Percentiles rank a stretch among this genome's conserved stretches.
Evolutionary conservation across 2,797 vertebrate species (phyloP).

Genomic region (Muscicapa comitata): DNA sequence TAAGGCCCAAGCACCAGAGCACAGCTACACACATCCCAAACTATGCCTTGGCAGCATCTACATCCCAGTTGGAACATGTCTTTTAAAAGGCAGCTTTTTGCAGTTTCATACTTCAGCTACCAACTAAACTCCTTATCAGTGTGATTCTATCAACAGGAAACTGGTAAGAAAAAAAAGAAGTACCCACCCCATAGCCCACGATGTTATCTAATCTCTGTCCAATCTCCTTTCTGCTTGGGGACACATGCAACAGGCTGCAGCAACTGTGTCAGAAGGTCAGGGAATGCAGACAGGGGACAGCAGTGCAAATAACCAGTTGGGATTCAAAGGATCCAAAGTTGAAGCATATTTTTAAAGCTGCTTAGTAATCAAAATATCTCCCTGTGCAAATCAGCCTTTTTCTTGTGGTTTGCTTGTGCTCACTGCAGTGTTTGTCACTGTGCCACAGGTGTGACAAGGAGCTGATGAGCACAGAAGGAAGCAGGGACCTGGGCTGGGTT

Average conservation of each 20-base stretch:
- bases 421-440: background rate
- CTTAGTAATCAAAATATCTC: slow-evolving; percentile 33
- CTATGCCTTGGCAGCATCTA: background rate
- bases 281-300: slow-evolving; percentile 24
- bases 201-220: slow-evolving; percentile 62
- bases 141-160: slow-evolving; percentile 66
- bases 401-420: background rate
- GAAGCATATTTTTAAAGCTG: slow-evolving; percentile 31
- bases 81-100: slow-evolving; percentile 27
- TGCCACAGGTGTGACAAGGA: background rate
- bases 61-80: slow-evolving; percentile 1
- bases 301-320: background rate
- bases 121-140: slow-evolving; percentile 54
- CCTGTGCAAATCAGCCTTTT: background rate
- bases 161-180: slow-evolving; percentile 58
- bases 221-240: slow-evolving; percentile 56
- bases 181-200: slow-evolving; percentile 29
- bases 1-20: background rate
- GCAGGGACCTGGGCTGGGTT: accelerated
- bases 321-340: slow-evolving; percentile 23
- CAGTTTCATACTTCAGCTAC: slow-evolving; percentile 55
- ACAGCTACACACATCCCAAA: background rate
- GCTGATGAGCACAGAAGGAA: background rate
- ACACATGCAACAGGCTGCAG: slow-evolving; percentile 54
- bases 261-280: slow-evolving; percentile 58